phyloP scores from a whole-genome alignment of 2,113 vertebrate species.

The Xiphophorus couchianus region DNA sequence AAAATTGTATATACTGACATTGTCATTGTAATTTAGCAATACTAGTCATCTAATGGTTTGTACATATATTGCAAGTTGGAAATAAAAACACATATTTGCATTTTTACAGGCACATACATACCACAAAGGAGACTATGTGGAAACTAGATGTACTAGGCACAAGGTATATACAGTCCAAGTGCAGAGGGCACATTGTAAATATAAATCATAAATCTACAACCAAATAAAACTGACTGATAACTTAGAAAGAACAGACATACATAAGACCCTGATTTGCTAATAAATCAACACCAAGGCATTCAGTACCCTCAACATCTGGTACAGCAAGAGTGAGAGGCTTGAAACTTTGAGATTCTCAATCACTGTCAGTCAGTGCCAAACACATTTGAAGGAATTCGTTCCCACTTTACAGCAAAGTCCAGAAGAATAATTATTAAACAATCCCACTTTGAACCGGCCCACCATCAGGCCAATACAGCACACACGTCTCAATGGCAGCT shows the following conservation, averaged over 20 bases:
- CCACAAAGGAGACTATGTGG: constrained; percentile 84
- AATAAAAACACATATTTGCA: constrained; percentile 80
- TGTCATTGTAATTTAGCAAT: constrained; percentile 78
- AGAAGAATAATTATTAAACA: constrained; percentile 59
- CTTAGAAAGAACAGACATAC: constrained; percentile 69
- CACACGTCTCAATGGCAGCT: constrained; percentile 19
- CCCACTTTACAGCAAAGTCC: constrained; percentile 70
- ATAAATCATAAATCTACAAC: constrained; percentile 41
- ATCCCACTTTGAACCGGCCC: constrained; percentile 60
- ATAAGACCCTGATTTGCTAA: constrained; percentile 83
- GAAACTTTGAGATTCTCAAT: constrained; percentile 67
- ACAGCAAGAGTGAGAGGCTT: constrained; percentile 69
- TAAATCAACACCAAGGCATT: constrained; percentile 81
- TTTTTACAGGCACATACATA: constrained; percentile 82
- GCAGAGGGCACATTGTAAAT: constrained; percentile 79
- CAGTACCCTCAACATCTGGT: constrained; percentile 74
- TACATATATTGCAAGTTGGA: constrained; percentile 84
- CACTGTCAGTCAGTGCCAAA: constrained; percentile 73
- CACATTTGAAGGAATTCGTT: constrained; percentile 55
- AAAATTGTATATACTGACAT: constrained; percentile 81
- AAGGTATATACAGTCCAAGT: constrained; percentile 82
- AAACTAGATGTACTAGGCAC: constrained; percentile 85
- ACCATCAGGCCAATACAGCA: constrained; percentile 51
- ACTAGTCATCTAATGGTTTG: constrained; percentile 74
- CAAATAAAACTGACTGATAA: constrained; percentile 55